Evolutionary conservation across 2,113 vertebrate genomes (phyloP), one percentile per base, ranked within the genome.

Genomic region (Saguinus midas): DNA sequence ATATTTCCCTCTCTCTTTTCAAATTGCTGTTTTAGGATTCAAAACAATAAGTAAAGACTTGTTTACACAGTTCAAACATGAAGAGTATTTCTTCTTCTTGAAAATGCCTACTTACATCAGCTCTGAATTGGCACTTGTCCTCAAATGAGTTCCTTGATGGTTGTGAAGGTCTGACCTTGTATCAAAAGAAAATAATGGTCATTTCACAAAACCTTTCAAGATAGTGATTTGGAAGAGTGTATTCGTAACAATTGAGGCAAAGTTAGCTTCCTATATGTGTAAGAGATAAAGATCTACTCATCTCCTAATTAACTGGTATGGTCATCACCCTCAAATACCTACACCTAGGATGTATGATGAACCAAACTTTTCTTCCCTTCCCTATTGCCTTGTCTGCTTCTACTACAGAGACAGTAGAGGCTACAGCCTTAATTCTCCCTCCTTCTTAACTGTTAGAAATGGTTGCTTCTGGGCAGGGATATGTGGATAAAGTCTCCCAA

Each of bases 1-100:
- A 90, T 84, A 96, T 90, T 79, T 97, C 45, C 87, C 48, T 85
- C 70, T 48, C 37, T 83, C 79, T 78, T 89, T 95, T 73, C 90
- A 95, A 82, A 92, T 86, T 73, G 18, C 66, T 92, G 35, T 90
- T 87, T 92, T 3, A 5, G 23, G 40, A 66, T 52, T 94, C 11
- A 87, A 90, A 89, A 95, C 66, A 40, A 64, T 23, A 72, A 68
- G 83, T 37, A 4, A 89, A 87, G 68, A 76, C 37, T 58, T 78
- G 72, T 3, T 27, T 25, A 72, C 1, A 11, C 17, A 29, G 37
- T 58, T 91, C 73, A 93, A 66, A 50, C 11, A 88, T 61, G 35
- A 97, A 55, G 73, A 84, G 72, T 20, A n/a, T 72, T 68, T 70
- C 73, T 87, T 84, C 43, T n/a, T 32, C 18, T 17, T 87, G 35